Conservation (phyloP, 2,888 invertebrate genomes). For the Drosophila quinaria region DNA sequence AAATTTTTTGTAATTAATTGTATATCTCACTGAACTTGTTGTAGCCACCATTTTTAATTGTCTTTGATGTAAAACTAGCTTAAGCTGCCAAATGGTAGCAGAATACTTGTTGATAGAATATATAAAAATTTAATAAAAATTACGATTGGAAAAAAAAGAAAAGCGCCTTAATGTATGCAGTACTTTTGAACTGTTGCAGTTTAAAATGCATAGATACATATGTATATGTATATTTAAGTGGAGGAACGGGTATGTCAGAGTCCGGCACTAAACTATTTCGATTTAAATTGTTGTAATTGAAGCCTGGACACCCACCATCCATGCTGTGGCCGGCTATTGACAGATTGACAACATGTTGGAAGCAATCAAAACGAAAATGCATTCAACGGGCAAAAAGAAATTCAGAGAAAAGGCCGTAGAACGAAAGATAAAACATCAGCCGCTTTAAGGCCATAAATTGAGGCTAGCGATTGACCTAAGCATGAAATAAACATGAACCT, state of each 20-base stretch:
- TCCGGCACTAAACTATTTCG: background rate
- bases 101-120: no score
- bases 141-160: no score
- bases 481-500: slow-evolving; percentile 29
- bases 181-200: no score
- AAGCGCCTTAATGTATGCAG: no score
- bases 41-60: no score
- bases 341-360: background rate
- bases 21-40: no score
- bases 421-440: slow-evolving; percentile 13
- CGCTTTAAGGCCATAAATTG: slow-evolving; percentile 32
- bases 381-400: slow-evolving; percentile 14
- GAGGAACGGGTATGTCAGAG: background rate
- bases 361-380: slow-evolving; percentile 25
- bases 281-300: background rate
- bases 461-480: slow-evolving; percentile 28
- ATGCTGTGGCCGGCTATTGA: slow-evolving; percentile 1
- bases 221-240: background rate
- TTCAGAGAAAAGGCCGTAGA: background rate
- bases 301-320: background rate
- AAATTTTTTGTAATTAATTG: no score
- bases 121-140: no score
- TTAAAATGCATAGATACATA: background rate
- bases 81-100: no score
- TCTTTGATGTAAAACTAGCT: no score